A percentile compares a stretch with the other conserved stretches of the same genome.
Conservation (phyloP, 1,140 invertebrate genomes). For the Drosophila setifemur region DNA sequence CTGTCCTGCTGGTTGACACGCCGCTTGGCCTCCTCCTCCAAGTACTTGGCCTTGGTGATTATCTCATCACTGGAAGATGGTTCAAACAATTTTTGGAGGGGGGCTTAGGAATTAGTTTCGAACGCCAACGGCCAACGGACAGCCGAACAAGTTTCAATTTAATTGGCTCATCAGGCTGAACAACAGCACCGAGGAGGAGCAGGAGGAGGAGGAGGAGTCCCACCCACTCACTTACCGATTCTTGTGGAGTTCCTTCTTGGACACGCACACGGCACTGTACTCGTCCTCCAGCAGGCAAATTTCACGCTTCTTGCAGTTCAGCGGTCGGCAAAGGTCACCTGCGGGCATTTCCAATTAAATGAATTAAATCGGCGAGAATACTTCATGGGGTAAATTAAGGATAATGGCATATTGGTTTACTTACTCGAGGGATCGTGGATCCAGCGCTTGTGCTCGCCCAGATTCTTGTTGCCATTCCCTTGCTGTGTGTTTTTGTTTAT, state of each 20-base stretch:
- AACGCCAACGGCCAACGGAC: conserved; percentile 22
- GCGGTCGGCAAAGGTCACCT: conserved; percentile 93
- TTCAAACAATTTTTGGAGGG: conserved; percentile 6
- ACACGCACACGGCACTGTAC: conserved; percentile 93
- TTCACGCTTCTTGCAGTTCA: conserved; percentile 94
- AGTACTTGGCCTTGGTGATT: conserved; percentile 86
- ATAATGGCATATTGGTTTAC: too few species aligned
- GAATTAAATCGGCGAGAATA: conserved; percentile 25
- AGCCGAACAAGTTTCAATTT: conserved; percentile 65
- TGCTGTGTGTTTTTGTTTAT: conserved; percentile 74
- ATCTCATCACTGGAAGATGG: conserved; percentile 85
- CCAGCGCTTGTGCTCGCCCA: conserved; percentile 86
- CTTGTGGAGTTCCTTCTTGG: conserved; percentile 92
- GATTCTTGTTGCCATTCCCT: conserved; percentile 47
- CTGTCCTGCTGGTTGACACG: conserved; percentile 78
- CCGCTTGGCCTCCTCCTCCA: conserved; percentile 83
- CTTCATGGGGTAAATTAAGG: too few species aligned
- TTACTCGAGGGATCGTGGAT: conserved; percentile 90
- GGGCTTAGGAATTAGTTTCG: conserved; percentile 1
- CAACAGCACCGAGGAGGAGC: too few species aligned
- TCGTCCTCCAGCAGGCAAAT: conserved; percentile 92
- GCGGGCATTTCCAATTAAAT: conserved; percentile 50
- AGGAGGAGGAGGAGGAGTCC: not conserved
- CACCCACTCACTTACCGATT: conserved; percentile 86
- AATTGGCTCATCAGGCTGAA: conserved; percentile 63